These are phyloP conservation scores for Lordiphosa andalusiaca DNA, from an alignment of 2,888 invertebrate species.

Conservation along the genomic window DNA sequence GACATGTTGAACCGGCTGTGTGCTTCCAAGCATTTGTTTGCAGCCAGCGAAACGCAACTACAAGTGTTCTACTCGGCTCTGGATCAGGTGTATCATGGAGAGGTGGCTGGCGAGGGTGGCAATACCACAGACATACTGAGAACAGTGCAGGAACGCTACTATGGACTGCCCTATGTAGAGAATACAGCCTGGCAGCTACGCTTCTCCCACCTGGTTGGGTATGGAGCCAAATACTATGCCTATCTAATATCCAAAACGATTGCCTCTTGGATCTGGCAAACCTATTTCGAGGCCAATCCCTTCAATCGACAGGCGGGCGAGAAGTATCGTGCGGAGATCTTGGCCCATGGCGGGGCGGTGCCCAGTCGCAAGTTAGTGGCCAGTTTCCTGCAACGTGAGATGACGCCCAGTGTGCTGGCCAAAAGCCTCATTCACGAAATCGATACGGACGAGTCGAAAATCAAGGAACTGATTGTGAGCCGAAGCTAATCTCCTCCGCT, in stretches of 20 bases:
- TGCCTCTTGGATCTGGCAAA: slow-evolving; percentile 95
- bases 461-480: slow-evolving; percentile 73
- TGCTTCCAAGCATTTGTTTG: slow-evolving; percentile 92
- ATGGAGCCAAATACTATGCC: slow-evolving; percentile 99
- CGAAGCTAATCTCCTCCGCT: slow-evolving; percentile 35
- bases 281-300: slow-evolving; percentile 89
- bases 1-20: slow-evolving; percentile 90
- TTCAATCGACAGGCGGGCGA: slow-evolving; percentile 89
- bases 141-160: slow-evolving; percentile 90
- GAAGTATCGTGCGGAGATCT: slow-evolving; percentile 87
- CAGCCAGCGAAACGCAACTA: slow-evolving; percentile 92
- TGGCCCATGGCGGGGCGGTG: slow-evolving; percentile 93
- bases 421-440: slow-evolving; percentile 89
- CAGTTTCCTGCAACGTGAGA: slow-evolving; percentile 88
- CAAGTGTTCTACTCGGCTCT: slow-evolving; percentile 94
- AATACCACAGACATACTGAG: slow-evolving; percentile 88
- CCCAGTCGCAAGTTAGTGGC: slow-evolving; percentile 89
- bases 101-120: slow-evolving; percentile 69
- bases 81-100: slow-evolving; percentile 92
- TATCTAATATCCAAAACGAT: slow-evolving; percentile 97
- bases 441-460: slow-evolving; percentile 83
- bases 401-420: slow-evolving; percentile 89
- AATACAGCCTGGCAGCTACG: slow-evolving; percentile 98
- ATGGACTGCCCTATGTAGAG: slow-evolving; percentile 91
- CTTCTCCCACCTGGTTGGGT: slow-evolving; percentile 97